Conservation (phyloP, 2,113 vertebrate genomes). For the Muscicapa adusta region DNA sequence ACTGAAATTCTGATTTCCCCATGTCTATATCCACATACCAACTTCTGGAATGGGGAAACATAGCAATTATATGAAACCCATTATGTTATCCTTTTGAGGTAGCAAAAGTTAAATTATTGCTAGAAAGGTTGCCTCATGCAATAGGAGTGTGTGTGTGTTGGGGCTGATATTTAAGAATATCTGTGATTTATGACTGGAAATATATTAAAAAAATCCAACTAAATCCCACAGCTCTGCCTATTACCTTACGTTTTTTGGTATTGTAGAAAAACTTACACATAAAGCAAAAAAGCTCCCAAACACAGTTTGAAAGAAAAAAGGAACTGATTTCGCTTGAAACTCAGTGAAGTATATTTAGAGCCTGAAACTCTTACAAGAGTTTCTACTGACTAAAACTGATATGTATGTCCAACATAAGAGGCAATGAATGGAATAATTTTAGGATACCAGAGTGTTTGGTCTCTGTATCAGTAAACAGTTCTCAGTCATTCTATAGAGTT, state of each 20-base stretch:
- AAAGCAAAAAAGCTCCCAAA: neutral
- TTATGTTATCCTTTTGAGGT: neutral
- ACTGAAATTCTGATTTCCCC: neutral
- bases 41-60: neutral
- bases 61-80: neutral
- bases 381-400: neutral
- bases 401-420: neutral
- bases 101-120: neutral
- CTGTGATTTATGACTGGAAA: neutral
- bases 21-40: neutral
- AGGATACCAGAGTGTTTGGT: neutral
- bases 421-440: neutral
- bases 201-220: fast-evolving
- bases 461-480: neutral
- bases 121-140: neutral
- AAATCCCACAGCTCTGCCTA: neutral
- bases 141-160: too few relatives aligned
- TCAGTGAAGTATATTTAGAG: neutral
- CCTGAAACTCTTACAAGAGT: neutral
- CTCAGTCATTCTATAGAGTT: neutral
- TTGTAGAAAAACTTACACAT: neutral
- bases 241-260: neutral
- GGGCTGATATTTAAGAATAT: neutral
- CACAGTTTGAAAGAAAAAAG: neutral
- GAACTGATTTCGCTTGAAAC: neutral